phyloP scores from a whole-genome alignment of 1,140 invertebrate species.

The Hestina assimilis region DNA sequence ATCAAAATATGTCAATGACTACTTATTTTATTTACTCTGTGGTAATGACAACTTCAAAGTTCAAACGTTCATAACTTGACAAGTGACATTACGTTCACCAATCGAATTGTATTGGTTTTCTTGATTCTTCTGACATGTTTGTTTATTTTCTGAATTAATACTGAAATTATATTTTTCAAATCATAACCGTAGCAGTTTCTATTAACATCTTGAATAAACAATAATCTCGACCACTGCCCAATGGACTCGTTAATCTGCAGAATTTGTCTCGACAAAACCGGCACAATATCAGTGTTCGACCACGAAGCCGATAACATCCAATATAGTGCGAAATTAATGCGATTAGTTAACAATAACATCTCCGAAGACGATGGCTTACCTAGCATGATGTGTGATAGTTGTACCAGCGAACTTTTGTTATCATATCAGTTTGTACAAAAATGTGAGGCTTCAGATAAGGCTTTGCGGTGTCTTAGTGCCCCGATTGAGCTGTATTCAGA shows the following conservation, averaged over 20 bases:
- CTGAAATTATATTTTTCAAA: background rate
- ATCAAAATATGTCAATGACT: too few species aligned
- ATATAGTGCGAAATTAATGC: constrained; percentile 55
- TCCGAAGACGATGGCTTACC: constrained; percentile 60
- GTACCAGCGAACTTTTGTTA: constrained; percentile 46
- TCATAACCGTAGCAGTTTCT: background rate
- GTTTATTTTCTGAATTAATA: background rate
- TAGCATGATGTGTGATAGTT: constrained; percentile 47
- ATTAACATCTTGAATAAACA: background rate
- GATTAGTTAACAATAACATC: constrained; percentile 50
- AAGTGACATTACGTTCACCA: background rate
- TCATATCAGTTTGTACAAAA: constrained; percentile 58
- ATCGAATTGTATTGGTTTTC: background rate
- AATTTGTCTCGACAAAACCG: constrained; percentile 57
- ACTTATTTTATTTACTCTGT: too few species aligned
- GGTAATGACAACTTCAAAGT: too few species aligned
- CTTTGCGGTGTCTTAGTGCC: constrained; percentile 38
- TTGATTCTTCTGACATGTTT: background rate
- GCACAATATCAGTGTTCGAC: constrained; percentile 55
- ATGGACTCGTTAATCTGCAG: constrained; percentile 59
- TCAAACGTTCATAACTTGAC: too few species aligned
- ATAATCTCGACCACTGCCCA: background rate
- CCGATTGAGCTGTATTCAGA: constrained; percentile 27
- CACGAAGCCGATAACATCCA: constrained; percentile 46
- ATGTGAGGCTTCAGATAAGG: constrained; percentile 60